Evolutionary conservation across 2,797 vertebrate species (phyloP).

Genomic region (Vireo griseus): DNA sequence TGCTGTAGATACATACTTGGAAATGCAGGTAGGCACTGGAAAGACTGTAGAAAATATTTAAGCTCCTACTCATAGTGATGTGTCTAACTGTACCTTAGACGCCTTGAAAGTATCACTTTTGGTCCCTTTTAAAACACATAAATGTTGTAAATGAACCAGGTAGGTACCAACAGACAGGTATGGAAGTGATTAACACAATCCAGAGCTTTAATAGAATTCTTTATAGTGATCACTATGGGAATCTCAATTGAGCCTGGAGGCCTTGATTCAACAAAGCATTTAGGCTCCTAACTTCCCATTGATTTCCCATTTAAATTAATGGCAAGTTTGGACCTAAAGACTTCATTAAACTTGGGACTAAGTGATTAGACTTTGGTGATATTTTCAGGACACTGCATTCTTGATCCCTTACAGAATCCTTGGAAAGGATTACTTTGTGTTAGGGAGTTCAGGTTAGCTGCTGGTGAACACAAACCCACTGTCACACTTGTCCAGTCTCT

Average conservation of each 20-base stretch:
- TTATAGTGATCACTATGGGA: not conserved
- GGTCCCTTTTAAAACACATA: not conserved
- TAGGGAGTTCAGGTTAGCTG: not conserved
- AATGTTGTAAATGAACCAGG: not conserved
- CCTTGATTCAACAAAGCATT: constrained; percentile 27
- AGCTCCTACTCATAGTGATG: not conserved
- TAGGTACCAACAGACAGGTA: not conserved
- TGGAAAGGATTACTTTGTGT: not conserved
- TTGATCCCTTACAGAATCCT: not conserved
- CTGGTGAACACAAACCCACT: not conserved
- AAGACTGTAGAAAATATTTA: not conserved
- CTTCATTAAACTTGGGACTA: constrained; percentile 11
- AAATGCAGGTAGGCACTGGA: not conserved
- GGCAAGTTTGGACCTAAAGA: constrained; percentile 17
- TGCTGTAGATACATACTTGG: not conserved
- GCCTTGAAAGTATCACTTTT: not conserved
- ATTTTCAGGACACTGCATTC: not conserved
- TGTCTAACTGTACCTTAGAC: not conserved
- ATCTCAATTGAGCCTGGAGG: constrained; percentile 11
- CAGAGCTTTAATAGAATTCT: not conserved
- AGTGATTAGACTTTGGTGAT: not conserved
- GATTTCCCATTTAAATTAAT: constrained; percentile 47
- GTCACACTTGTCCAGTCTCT: accelerated
- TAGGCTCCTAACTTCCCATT: constrained; percentile 21
- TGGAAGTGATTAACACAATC: not conserved